A percentile compares a stretch with the other conserved stretches of the same genome.
Evolutionary conservation across 1,140 invertebrate species (phyloP).

Genomic region (Odontomachus brunneus): DNA sequence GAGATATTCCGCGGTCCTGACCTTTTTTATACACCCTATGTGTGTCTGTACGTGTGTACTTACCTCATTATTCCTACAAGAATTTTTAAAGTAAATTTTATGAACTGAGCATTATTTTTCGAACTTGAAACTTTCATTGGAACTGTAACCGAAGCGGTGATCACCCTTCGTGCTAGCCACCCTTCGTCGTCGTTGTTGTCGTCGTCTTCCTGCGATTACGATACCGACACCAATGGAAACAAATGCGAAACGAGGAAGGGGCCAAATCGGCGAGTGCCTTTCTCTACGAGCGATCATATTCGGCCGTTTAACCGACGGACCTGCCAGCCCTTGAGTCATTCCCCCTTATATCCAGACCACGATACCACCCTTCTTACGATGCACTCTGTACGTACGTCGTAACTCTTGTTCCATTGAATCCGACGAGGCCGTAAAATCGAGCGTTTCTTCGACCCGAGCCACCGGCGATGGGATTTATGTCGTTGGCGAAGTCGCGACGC

Average conservation of each 20-base stretch:
- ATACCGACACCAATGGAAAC: slow-evolving; percentile 47
- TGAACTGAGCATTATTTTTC: not conserved
- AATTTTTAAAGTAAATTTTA: not conserved
- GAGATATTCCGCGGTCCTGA: no score
- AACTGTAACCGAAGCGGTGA: not conserved
- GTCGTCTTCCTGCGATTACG: slow-evolving; percentile 8
- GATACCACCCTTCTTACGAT: slow-evolving; percentile 32
- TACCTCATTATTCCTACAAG: no score
- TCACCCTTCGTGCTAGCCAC: no score
- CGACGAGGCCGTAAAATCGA: slow-evolving; percentile 75
- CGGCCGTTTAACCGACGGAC: slow-evolving; percentile 71
- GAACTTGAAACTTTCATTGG: not conserved
- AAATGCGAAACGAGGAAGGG: slow-evolving; percentile 29
- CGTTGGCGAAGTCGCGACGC: slow-evolving; percentile 53
- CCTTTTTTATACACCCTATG: no score
- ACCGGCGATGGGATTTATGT: slow-evolving; percentile 70
- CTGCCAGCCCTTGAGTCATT: slow-evolving; percentile 65
- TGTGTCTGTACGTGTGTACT: no score
- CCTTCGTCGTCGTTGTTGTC: not conserved
- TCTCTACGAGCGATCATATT: slow-evolving; percentile 58
- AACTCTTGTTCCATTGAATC: slow-evolving; percentile 77
- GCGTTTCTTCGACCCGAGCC: slow-evolving; percentile 62
- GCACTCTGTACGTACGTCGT: slow-evolving; percentile 63
- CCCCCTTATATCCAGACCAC: slow-evolving; percentile 35
- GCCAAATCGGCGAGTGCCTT: slow-evolving; percentile 36